Evolutionary conservation across 1,140 invertebrate species (phyloP).

Genomic region (Ectropis grisescens): DNA sequence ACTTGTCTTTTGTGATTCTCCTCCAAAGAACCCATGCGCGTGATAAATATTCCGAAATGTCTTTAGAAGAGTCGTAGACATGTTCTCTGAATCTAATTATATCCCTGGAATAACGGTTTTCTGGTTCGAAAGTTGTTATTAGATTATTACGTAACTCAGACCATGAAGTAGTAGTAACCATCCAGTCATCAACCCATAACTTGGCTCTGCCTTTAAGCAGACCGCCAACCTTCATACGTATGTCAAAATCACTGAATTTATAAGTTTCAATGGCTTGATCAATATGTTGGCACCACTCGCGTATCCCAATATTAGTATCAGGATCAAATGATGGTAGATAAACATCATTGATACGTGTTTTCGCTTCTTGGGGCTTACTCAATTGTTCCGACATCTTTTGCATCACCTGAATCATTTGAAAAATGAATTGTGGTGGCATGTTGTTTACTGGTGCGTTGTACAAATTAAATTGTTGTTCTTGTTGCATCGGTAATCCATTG

Average conservation of each 20-base stretch:
- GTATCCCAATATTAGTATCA: too few relatives aligned
- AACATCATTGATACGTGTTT: too few relatives aligned
- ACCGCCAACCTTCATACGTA: slow-evolving; percentile 18
- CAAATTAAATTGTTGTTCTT: too few relatives aligned
- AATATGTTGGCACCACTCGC: slow-evolving; percentile 5
- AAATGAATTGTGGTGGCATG: too few relatives aligned
- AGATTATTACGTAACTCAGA: slow-evolving; percentile 13
- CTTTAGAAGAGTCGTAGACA: slow-evolving; percentile 6
- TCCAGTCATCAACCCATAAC: slow-evolving; percentile 19
- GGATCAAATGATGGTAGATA: too few relatives aligned
- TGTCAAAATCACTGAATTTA: slow-evolving; percentile 15
- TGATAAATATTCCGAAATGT: slow-evolving; percentile 14
- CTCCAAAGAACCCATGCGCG: slow-evolving; percentile 11
- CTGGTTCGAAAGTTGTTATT: slow-evolving; percentile 21
- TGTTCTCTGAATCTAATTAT: slow-evolving; percentile 6
- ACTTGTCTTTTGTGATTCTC: too few relatives aligned
- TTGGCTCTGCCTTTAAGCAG: slow-evolving; percentile 19
- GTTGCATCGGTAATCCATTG: too few relatives aligned
- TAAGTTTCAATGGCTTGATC: slow-evolving; percentile 10
- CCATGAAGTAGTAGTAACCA: slow-evolving; percentile 15
- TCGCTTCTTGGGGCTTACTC: too few relatives aligned
- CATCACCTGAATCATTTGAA: too few relatives aligned
- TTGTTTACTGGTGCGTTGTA: too few relatives aligned
- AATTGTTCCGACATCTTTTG: too few relatives aligned
- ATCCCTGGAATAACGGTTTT: slow-evolving; percentile 16